Evolutionary conservation across 1,140 invertebrate species (phyloP).

Genomic region (Magallana gigas): DNA sequence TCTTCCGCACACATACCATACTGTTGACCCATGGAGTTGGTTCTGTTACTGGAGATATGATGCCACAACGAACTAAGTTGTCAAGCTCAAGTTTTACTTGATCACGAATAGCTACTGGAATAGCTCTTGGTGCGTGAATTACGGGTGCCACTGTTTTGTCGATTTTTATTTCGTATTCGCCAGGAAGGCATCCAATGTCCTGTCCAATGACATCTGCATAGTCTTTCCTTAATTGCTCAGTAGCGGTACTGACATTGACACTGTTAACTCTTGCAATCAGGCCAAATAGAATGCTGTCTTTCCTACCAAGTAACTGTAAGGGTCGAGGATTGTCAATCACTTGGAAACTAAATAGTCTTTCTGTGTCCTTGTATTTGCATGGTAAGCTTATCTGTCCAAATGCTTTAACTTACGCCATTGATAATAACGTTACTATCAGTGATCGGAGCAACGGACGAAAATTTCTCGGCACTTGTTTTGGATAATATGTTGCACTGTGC

Average conservation of each 20-base stretch:
- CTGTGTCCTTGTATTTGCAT: constrained; percentile 35
- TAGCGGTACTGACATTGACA: constrained; percentile 77
- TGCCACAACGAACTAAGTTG: too few species aligned
- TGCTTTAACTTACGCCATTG: constrained; percentile 46
- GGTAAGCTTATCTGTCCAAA: constrained; percentile 42
- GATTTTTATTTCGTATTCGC: too few species aligned
- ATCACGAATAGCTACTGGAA: too few species aligned
- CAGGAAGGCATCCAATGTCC: too few species aligned
- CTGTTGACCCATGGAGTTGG: too few species aligned
- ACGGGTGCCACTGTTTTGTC: too few species aligned
- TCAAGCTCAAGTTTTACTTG: too few species aligned
- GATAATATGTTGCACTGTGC: constrained; percentile 40
- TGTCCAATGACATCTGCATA: too few species aligned
- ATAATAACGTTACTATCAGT: constrained; percentile 11
- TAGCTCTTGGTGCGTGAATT: too few species aligned
- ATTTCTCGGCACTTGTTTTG: constrained; percentile 38
- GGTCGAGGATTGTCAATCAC: constrained; percentile 41
- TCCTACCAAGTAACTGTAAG: constrained; percentile 18
- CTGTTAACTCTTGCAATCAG: constrained; percentile 57
- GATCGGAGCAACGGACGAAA: background rate
- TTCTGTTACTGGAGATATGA: too few species aligned
- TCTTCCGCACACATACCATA: too few species aligned
- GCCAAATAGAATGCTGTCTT: constrained; percentile 19
- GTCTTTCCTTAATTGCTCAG: too few species aligned
- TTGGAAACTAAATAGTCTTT: constrained; percentile 37